Evolutionary conservation across 2,888 invertebrate species (phyloP).

Genomic region (Sympetrum striolatum): DNA sequence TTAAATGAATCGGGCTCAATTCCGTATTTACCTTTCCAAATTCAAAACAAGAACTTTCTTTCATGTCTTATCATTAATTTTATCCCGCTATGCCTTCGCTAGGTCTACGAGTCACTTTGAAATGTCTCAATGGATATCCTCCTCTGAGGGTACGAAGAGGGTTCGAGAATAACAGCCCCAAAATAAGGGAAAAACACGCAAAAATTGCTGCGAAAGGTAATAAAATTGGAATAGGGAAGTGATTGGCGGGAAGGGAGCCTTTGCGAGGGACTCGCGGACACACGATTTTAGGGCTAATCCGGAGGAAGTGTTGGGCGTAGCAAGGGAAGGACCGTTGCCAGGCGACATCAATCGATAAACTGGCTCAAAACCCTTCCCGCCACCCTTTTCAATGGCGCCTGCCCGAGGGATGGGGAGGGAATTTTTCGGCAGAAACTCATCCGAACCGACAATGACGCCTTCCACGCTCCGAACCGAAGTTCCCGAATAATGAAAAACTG

Average conservation of each 20-base stretch:
- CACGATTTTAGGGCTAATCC: conserved; percentile 32
- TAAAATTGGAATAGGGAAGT: conserved; percentile 9
- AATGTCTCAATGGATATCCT: too few relatives aligned
- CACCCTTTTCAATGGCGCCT: conserved; percentile 32
- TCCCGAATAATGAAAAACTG: neutral
- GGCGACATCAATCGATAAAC: conserved; percentile 43
- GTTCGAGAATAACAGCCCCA: too few relatives aligned
- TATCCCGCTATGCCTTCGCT: too few relatives aligned
- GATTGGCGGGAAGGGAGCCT: neutral
- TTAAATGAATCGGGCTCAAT: too few relatives aligned
- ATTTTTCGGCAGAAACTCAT: neutral
- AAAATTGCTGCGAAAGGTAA: neutral
- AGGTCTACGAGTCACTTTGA: too few relatives aligned
- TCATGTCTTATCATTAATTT: too few relatives aligned
- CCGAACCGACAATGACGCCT: neutral
- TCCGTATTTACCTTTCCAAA: too few relatives aligned
- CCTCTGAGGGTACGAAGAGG: too few relatives aligned
- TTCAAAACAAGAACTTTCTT: too few relatives aligned
- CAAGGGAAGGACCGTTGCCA: neutral
- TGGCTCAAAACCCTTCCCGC: conserved; percentile 33
- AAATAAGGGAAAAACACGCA: neutral
- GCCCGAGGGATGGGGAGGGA: neutral
- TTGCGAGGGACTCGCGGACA: conserved; percentile 2
- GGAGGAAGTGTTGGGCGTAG: neutral
- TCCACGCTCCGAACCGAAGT: neutral